Conservation (phyloP, 2,113 vertebrate species). For the Centrocercus urophasianus region DNA sequence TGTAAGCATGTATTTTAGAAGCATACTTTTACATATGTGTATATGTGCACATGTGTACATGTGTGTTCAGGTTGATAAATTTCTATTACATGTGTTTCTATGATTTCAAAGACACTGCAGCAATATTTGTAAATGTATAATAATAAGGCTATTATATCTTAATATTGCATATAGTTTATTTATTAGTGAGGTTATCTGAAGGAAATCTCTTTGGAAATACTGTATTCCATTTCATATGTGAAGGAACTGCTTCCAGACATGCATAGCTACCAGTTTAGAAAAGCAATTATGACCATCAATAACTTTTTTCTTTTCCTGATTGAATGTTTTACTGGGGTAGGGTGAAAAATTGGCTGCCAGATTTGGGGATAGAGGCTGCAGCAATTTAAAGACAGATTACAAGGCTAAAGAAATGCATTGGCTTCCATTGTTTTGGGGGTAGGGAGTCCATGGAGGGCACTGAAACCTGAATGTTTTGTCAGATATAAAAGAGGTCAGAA, state of each 20-base stretch:
- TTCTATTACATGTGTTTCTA: background rate
- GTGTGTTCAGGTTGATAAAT: background rate
- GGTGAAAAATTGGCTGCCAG: background rate
- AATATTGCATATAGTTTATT: background rate
- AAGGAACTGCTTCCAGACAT: background rate
- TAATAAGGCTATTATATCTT: background rate
- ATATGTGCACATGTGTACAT: background rate
- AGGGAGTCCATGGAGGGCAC: background rate
- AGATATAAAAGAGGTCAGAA: background rate
- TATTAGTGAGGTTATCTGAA: background rate
- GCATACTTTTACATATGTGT: background rate
- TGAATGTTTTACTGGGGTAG: background rate
- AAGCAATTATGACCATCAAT: background rate
- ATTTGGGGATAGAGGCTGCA: background rate
- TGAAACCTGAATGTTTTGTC: background rate
- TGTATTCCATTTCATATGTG: background rate
- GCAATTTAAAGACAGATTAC: background rate
- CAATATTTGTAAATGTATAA: background rate
- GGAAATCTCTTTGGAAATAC: background rate
- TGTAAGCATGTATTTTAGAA: background rate
- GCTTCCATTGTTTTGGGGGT: background rate
- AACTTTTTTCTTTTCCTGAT: background rate
- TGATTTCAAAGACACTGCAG: background rate
- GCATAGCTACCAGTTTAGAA: background rate
- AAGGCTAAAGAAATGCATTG: background rate